Conservation (phyloP, 2,797 vertebrate genomes). For the Choloepus didactylus region DNA sequence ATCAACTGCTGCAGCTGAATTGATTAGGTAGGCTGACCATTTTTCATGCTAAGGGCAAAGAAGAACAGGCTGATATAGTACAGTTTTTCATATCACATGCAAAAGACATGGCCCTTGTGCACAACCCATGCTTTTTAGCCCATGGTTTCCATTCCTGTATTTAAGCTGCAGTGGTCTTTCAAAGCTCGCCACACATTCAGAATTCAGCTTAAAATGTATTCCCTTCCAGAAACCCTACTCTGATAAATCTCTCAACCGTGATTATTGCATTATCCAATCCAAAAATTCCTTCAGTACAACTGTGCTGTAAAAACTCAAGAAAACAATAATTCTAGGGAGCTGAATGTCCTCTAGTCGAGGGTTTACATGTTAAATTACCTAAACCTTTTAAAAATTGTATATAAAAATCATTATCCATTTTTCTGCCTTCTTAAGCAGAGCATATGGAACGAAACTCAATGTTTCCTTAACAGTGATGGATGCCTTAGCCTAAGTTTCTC, state of each 20-base stretch:
- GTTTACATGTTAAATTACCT: neutral
- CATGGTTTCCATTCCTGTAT: neutral
- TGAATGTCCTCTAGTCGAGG: neutral
- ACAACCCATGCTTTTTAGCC: neutral
- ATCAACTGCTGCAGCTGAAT: neutral
- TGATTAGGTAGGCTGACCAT: neutral
- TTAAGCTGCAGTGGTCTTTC: neutral
- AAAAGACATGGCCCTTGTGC: neutral
- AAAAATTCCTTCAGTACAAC: neutral
- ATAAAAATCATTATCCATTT: constrained; percentile 8
- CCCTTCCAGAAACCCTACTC: neutral
- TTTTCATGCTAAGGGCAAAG: neutral
- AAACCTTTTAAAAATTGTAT: neutral
- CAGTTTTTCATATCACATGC: accelerated
- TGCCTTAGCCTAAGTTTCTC: neutral
- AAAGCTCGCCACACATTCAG: neutral
- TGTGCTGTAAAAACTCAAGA: neutral
- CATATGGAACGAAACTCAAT: neutral
- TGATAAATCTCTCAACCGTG: neutral
- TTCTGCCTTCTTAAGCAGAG: constrained; percentile 10
- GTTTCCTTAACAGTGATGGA: neutral
- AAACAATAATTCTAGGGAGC: neutral
- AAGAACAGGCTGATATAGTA: neutral
- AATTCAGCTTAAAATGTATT: neutral
- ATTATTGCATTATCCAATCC: neutral